phyloP scores from a whole-genome alignment of 1,140 invertebrate genomes.

The Bradysia coprophila region DNA sequence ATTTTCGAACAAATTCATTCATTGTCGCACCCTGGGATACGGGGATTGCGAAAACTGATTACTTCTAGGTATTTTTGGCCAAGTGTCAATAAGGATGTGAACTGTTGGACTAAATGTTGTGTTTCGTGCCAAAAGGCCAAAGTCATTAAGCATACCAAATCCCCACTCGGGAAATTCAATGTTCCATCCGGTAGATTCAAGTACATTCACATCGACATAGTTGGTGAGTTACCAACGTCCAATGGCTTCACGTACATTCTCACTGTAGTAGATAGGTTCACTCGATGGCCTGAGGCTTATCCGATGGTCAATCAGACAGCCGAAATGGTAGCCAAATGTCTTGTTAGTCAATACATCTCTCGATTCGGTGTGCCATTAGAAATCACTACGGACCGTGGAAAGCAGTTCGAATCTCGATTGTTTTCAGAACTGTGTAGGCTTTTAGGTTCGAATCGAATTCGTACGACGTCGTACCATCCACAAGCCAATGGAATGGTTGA shows the following conservation, averaged over 20 bases:
- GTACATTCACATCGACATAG: slow-evolving; percentile 10
- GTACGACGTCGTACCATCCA: slow-evolving; percentile 22
- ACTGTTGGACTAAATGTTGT: slow-evolving; percentile 5
- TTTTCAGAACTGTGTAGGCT: slow-evolving; percentile 11
- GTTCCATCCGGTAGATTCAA: slow-evolving; percentile 5
- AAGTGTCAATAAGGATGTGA: slow-evolving; percentile 9
- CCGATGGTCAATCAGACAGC: slow-evolving; percentile 23
- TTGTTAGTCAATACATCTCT: slow-evolving; percentile 12
- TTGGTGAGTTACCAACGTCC: slow-evolving; percentile 18
- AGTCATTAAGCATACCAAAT: slow-evolving; percentile 7
- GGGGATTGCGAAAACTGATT: slow-evolving; percentile 7
- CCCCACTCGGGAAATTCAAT: slow-evolving; percentile 2
- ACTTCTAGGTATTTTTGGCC: slow-evolving; percentile 14
- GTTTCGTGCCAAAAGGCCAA: slow-evolving; percentile 13
- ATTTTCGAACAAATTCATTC: slow-evolving; percentile 12
- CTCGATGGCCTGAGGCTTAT: slow-evolving; percentile 26
- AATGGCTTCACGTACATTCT: slow-evolving; percentile 20
- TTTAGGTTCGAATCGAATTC: slow-evolving; percentile 10
- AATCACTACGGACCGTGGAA: slow-evolving; percentile 17
- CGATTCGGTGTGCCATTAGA: slow-evolving; percentile 9
- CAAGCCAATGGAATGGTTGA: slow-evolving; percentile 20
- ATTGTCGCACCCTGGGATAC: slow-evolving; percentile 11
- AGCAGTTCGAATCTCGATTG: slow-evolving; percentile 18
- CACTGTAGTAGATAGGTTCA: slow-evolving; percentile 25
- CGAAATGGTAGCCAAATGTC: slow-evolving; percentile 6